Evolutionary conservation across 2,888 invertebrate genomes (phyloP), one percentile per base, ranked within the genome.

Genomic region (Orthonevra nobilis): DNA sequence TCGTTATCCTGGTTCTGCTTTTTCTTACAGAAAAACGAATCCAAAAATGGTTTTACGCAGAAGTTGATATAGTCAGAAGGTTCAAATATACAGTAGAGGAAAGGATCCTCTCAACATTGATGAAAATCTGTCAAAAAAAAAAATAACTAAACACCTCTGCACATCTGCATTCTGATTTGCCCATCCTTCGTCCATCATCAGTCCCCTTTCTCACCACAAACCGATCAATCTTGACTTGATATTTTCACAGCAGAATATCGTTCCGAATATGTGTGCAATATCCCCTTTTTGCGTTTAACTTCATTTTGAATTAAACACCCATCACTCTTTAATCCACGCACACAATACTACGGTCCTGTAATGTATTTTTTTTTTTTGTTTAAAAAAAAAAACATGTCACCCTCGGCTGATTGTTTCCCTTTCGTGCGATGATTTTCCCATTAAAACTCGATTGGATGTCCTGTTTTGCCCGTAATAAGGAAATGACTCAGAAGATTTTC

Each of bases 351-450:
- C 38, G n/a, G 66, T 72, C 73, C 56, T 26, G 48, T 19, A 7
- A 14, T 36, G 42, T 10, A 2, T 50, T 20, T 44, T 58, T 26
- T 44, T 70, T 77, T 34, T 36, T 14, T n/a, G 15, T 19, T 19
- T 9, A 23, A 36, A 50, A 30, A 48, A 46, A 64, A 42, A 10
- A 12, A 52, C 32, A 64, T 52, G 52, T 64, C 66, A 60, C 61
- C 60, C 58, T 60, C 58, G 34, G 9, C 26, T 30, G 38, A 44
- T 40, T 36, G 69, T 44, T 73, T 72, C 77, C 73, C 81, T 81
- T 50, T 61, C 68, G 68, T 75, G 81, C 68, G 58, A 82, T 83
- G 82, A 83, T 79, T 83, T 83, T 81, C 81, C 81, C 83, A 83
- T 83, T 82, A 83, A 81, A 81, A 61, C 26, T 72, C 72, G 83